Conservation (phyloP, 2,797 vertebrate genomes). For the Spinus pinus region DNA sequence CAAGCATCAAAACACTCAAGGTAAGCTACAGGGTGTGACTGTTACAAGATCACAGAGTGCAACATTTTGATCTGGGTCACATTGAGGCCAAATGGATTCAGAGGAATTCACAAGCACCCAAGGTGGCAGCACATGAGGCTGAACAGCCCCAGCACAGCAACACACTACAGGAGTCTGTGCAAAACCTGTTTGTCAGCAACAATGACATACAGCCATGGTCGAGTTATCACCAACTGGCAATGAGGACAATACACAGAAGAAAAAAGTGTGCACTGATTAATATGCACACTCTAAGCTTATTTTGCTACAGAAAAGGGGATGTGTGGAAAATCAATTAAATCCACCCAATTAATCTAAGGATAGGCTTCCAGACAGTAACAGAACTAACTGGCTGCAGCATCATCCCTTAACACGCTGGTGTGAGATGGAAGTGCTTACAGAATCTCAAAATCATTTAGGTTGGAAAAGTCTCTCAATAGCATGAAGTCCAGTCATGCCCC, state of each 20-base stretch:
- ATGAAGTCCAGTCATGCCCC: neutral
- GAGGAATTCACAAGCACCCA: neutral
- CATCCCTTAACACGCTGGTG: neutral
- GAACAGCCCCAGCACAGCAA: neutral
- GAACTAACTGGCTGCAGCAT: neutral
- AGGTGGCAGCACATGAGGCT: neutral
- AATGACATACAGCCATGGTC: neutral
- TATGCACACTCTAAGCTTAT: neutral
- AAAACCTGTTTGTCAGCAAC: neutral
- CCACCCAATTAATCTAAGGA: neutral
- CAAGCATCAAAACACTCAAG: constrained; percentile 11
- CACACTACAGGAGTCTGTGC: neutral
- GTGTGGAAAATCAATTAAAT: neutral
- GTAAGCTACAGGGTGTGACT: neutral
- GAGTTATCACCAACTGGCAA: neutral
- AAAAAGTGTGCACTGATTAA: neutral
- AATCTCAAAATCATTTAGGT: neutral
- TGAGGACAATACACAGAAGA: fast-evolving
- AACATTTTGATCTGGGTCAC: neutral
- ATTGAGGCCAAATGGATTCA: neutral
- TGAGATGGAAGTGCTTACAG: neutral
- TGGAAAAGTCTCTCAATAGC: neutral
- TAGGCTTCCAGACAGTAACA: neutral
- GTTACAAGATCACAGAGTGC: neutral
- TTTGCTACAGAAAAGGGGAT: neutral